Evolutionary conservation across 2,888 invertebrate genomes (phyloP).

Genomic region (Chesias legatella): DNA sequence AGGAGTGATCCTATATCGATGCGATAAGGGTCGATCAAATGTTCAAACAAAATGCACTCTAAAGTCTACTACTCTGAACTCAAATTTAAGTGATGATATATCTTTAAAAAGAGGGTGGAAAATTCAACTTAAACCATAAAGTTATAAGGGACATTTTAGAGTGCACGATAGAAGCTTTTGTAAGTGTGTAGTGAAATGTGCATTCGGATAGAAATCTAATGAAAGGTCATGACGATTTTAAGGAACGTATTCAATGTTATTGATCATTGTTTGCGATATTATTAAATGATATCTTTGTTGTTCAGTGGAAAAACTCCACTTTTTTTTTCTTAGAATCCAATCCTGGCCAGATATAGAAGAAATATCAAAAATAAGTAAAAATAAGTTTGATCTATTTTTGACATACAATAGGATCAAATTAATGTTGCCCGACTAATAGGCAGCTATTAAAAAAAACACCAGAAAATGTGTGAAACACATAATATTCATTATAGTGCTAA

Average conservation of each 20-base stretch:
- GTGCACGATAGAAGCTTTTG: conserved; percentile 8
- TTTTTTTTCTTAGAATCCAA: too few relatives aligned
- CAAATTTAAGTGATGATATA: conserved; percentile 12
- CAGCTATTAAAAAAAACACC: too few relatives aligned
- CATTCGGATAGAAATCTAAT: conserved; percentile 67
- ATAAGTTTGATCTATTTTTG: too few relatives aligned
- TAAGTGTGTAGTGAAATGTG: conserved; percentile 66
- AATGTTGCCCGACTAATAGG: too few relatives aligned
- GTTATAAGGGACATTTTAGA: conserved; percentile 16
- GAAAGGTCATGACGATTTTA: conserved; percentile 59
- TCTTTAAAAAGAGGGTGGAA: background rate
- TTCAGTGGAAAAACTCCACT: too few relatives aligned
- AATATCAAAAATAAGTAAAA: too few relatives aligned
- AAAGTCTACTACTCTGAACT: conserved; percentile 11
- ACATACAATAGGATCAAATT: too few relatives aligned
- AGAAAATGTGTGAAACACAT: too few relatives aligned
- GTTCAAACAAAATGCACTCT: conserved; percentile 37
- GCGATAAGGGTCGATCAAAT: conserved; percentile 7
- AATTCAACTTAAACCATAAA: conserved; percentile 11
- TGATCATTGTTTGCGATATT: conserved; percentile 14
- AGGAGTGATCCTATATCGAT: conserved; percentile 20
- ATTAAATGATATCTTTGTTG: too few relatives aligned
- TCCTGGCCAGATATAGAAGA: too few relatives aligned
- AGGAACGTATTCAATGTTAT: conserved; percentile 52
- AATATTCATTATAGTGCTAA: too few relatives aligned